These are phyloP conservation scores for Belonocnema kinseyi DNA, from an alignment of 1,140 invertebrate genomes.

Conservation along the genomic window DNA sequence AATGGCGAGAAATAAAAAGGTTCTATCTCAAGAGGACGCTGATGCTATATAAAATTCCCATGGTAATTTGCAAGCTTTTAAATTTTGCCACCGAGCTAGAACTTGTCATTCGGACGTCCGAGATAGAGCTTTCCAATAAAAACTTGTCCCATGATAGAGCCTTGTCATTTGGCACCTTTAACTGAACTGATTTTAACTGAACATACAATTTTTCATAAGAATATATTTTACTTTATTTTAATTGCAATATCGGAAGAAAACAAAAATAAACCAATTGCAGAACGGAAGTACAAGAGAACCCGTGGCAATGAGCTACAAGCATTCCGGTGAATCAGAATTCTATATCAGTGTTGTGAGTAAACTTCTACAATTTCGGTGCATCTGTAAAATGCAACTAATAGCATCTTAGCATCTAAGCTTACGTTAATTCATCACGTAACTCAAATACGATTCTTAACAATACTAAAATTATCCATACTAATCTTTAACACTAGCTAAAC, in stretches of 20 bases:
- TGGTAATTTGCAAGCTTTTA: too few relatives aligned
- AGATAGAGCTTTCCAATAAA: too few relatives aligned
- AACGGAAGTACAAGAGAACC: conserved; percentile 56
- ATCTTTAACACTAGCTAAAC: not conserved
- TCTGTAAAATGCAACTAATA: not conserved
- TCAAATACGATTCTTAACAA: not conserved
- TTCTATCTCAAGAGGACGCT: too few relatives aligned
- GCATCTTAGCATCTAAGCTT: not conserved
- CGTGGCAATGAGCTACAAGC: conserved; percentile 61
- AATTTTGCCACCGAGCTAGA: too few relatives aligned
- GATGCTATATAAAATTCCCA: too few relatives aligned
- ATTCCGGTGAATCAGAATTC: conserved; percentile 54
- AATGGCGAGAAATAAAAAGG: too few relatives aligned
- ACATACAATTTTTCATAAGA: not conserved
- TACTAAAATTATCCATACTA: not conserved
- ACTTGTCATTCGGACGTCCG: too few relatives aligned
- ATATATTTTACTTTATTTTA: conserved; percentile 8
- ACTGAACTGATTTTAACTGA: too few relatives aligned
- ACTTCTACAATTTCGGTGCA: not conserved
- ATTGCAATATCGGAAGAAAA: not conserved
- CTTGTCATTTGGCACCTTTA: too few relatives aligned
- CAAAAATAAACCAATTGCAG: conserved; percentile 42
- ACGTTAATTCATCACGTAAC: conserved; percentile 18
- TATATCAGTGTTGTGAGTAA: conserved; percentile 57
- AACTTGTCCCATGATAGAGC: too few relatives aligned